A percentile compares a stretch with the other conserved stretches of the same genome.
Conservation (phyloP, 2,113 vertebrate genomes). For the Anoura caudifer region DNA sequence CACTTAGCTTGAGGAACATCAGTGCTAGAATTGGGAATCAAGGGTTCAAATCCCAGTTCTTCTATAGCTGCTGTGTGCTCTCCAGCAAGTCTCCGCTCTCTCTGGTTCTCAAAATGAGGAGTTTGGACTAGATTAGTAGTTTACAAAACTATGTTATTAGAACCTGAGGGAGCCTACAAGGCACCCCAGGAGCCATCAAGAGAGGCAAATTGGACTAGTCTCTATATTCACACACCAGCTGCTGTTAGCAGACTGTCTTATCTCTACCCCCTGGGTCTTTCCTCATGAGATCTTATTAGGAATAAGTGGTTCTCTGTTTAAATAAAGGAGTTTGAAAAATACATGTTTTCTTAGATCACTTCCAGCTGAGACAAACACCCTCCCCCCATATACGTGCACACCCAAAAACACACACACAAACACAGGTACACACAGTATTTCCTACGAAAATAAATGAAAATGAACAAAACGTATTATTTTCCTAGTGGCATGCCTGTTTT, state of each 20-base stretch:
- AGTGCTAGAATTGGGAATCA: background rate
- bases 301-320: background rate
- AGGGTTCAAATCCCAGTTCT: background rate
- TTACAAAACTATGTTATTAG: background rate
- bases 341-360: background rate
- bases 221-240: background rate
- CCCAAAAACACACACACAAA: background rate
- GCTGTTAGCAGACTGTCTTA: background rate
- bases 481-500: background rate
- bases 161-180: background rate
- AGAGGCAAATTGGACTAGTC: background rate
- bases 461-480: background rate
- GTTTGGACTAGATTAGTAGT: background rate
- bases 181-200: background rate
- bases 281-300: background rate
- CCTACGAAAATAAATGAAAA: constrained; percentile 14
- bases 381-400: too few species aligned
- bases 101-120: background rate
- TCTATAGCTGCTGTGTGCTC: fast-evolving
- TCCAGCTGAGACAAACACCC: background rate
- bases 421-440: background rate
- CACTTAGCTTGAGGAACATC: background rate
- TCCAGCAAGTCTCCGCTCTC: background rate
- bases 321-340: background rate
- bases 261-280: background rate